Conservation (phyloP, 2,888 invertebrate genomes). For the Andrena trimmerana region DNA sequence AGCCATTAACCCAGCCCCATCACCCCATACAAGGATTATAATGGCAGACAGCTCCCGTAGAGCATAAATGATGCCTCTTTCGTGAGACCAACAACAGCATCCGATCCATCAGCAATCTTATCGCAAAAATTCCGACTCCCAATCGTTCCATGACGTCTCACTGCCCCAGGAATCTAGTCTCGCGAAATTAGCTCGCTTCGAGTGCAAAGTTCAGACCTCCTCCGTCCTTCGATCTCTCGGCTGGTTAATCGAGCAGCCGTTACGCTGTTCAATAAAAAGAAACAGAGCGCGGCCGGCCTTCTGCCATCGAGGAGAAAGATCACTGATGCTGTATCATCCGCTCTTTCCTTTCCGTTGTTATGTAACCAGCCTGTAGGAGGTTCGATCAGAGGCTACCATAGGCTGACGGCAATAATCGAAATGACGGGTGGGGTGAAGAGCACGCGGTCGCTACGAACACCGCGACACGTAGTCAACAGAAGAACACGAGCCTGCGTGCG, state of each 20-base stretch:
- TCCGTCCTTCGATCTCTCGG: background rate
- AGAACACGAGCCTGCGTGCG: conserved; percentile 68
- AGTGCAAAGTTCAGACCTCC: background rate
- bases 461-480: conserved; percentile 56
- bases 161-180: background rate
- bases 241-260: background rate
- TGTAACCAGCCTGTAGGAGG: conserved; percentile 45
- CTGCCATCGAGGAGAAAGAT: conserved; percentile 28
- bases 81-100: background rate
- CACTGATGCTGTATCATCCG: conserved; percentile 26
- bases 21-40: no score
- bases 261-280: background rate
- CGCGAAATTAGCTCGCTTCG: background rate
- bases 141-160: background rate
- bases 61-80: background rate
- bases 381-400: conserved; percentile 29
- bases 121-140: background rate
- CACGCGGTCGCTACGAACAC: conserved; percentile 71
- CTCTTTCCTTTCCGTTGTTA: conserved; percentile 44
- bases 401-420: conserved; percentile 36
- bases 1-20: no score
- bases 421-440: conserved; percentile 67
- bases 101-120: background rate
- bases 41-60: background rate
- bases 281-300: conserved; percentile 9